A percentile compares a stretch with the other conserved stretches of the same genome.
These are phyloP conservation scores for Chrysolophus pictus DNA, from an alignment of 2,797 vertebrate species.

Conservation along the genomic window DNA sequence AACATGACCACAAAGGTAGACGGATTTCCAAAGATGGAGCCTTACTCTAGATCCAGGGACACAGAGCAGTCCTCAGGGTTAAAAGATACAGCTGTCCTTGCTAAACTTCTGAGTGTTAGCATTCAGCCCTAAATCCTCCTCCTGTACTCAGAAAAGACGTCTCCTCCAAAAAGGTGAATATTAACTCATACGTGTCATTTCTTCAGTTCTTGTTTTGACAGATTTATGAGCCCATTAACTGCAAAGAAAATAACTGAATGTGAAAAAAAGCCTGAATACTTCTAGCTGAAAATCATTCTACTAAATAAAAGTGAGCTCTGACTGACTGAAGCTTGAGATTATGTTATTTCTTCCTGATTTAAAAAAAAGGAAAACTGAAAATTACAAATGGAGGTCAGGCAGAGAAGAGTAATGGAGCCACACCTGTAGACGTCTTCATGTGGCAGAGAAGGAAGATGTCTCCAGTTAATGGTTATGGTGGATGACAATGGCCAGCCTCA, in stretches of 20 bases:
- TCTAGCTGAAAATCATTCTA: not conserved
- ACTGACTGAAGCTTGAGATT: not conserved
- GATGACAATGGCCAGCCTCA: not conserved
- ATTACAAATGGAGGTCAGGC: not conserved
- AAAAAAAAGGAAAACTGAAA: not conserved
- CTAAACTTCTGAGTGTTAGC: not conserved
- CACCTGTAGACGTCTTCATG: not conserved
- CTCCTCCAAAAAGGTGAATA: conserved; percentile 45
- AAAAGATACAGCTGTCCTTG: not conserved
- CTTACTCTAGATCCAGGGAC: not conserved
- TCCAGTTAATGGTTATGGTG: not conserved
- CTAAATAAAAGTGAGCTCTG: not conserved
- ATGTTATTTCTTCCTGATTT: not conserved
- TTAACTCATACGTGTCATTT: conserved; percentile 20
- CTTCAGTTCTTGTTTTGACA: conserved; percentile 54
- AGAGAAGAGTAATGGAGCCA: not conserved
- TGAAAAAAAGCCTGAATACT: not conserved
- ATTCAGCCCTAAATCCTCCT: conserved; percentile 2
- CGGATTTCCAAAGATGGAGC: not conserved
- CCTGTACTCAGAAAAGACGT: not conserved
- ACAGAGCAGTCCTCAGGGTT: not conserved
- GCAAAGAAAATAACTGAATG: conserved; percentile 27
- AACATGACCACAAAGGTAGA: not conserved
- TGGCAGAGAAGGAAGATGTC: not conserved
- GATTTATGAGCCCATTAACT: conserved; percentile 30